Percentiles rank a stretch among this genome's conserved stretches.
These are phyloP conservation scores for Daboia siamensis DNA, from an alignment of 2,113 vertebrate species.

Conservation along the genomic window DNA sequence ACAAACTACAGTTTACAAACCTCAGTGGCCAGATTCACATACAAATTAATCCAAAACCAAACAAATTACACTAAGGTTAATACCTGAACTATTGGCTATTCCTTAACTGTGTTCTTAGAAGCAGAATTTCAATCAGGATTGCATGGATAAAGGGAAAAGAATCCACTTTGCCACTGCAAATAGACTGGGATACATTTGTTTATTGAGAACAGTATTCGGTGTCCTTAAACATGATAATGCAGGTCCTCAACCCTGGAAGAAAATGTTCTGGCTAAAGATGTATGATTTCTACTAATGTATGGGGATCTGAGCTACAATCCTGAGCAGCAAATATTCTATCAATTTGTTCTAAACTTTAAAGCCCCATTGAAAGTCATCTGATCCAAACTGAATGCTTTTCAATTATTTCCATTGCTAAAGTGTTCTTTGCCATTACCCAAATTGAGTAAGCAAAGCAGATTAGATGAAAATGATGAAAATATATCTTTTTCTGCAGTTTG, in stretches of 20 bases:
- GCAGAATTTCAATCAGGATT: neutral
- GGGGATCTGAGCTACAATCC: neutral
- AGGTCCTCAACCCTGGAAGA: neutral
- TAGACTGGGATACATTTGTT: neutral
- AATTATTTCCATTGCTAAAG: neutral
- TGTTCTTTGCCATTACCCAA: neutral
- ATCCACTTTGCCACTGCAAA: neutral
- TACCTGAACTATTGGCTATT: neutral
- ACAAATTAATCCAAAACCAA: neutral
- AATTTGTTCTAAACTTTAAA: neutral
- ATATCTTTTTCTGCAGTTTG: neutral
- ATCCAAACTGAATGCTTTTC: neutral
- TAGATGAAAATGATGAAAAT: neutral
- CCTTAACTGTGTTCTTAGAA: neutral
- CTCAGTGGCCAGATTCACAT: neutral
- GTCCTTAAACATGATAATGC: neutral
- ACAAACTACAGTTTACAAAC: neutral
- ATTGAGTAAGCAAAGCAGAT: neutral
- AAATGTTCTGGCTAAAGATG: neutral
- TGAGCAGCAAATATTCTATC: neutral
- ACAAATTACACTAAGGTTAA: neutral
- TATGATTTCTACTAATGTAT: neutral
- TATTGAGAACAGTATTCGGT: neutral
- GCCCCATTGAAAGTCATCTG: neutral
- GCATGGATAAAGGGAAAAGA: neutral